Base-by-base conservation (phyloP, 2,888 invertebrate genomes). In the Rutpela maculata region DNA sequence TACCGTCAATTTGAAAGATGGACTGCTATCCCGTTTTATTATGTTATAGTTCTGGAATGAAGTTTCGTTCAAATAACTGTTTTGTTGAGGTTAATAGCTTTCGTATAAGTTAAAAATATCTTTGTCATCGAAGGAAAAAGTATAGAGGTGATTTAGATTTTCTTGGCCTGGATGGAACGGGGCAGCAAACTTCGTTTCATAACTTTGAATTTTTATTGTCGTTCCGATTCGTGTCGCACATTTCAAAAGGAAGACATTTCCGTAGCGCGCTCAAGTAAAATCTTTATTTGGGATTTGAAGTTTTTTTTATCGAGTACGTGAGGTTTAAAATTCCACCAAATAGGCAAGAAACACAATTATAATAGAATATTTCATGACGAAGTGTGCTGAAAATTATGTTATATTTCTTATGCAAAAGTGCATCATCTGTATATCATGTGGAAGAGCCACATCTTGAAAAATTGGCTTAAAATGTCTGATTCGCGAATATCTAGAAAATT, bases 21-120 rank as follows among this genome's bases (percentile, higher is more conserved):
- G 50, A 50, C 50, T 50, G n/a, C 50, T 50, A 50, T n/a, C n/a
- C 50, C 50, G 50, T 50, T n/a, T 50, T 50, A 50, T 50, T n/a
- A n/a, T 50, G 6, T 50, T 50, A 50, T 50, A 50, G 50, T 50
- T 50, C 50, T 50, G 50, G n/a, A 50, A 50, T 12, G 50, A 50
- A 50, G 50, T 50, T 50, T 50, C 50, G 50, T n/a, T 50, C n/a
- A 50, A 50, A 50, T 50, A 50, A 50, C 50, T 50, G 50, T 50
- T 50, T 50, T 50, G 50, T 50, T 50, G 12, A n/a, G 6, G 50
- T 50, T 50, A 50, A 50, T 50, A 50, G 50, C 50, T 50, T 50
- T n/a, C 50, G n/a, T 50, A 50, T n/a, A 43, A 43, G 50, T 50
- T 50, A 50, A 17, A 50, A 15, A n/a, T 35, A 35, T 50, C 43